Evolutionary conservation across 1,140 invertebrate species (phyloP), one percentile per base, ranked within the genome.

Genomic region (Xylocopa sonorina): DNA sequence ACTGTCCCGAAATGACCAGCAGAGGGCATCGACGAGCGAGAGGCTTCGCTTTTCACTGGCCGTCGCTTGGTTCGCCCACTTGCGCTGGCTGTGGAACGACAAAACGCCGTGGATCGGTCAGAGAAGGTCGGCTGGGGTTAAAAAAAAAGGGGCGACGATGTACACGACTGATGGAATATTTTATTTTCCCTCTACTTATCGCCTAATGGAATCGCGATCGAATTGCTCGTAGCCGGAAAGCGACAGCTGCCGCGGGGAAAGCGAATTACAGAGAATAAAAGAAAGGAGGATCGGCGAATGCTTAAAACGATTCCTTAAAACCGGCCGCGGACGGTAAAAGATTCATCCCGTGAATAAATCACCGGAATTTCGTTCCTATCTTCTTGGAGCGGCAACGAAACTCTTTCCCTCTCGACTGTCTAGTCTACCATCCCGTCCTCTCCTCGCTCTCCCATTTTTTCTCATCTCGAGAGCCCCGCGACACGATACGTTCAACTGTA

Each of bases 111-210:
- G 46, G 1, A 6, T 6, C 4, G 9, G 18, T 16, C n/a, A 6
- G 6, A 2, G 16, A 29, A 1, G 41, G 10, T 3, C 6, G 68
- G 74, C 21, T 48, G 41, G 2, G 38, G 7, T 3, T 21, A 12
- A 18, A n/a, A 21, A n/a, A 4, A 10, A 46, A 74, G 67, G 34
- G 62, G 48, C 34, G 78, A 80, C 63, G 63, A 50, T 62, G 67
- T 66, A 80, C 58, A 57, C 21, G 29, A 18, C 18, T 10, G 53
- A 46, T 24, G 63, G 77, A 86, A 83, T 81, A 83, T 73, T 86
- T 66, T 71, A 80, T 83, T 86, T 81, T 64, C 58, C 48, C 58
- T 58, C 66, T 72, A 85, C 80, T 85, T 86, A 85, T 82, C 83
- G 73, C 41, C 34, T 82, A 85, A 86, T 86, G 83, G 84, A 85